Base-by-base conservation (phyloP, 1,140 invertebrate genomes). In the Drosophila rufa region DNA sequence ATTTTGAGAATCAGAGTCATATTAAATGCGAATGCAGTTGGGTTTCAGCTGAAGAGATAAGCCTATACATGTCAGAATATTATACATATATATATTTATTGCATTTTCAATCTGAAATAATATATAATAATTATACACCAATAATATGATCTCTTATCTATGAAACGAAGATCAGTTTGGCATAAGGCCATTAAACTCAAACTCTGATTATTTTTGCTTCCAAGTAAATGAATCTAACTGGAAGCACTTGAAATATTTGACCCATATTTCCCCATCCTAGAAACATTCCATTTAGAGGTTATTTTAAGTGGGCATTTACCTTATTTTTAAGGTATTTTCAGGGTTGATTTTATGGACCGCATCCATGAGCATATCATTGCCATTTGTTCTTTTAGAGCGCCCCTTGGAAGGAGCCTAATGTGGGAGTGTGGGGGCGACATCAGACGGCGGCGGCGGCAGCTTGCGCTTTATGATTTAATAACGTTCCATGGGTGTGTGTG, bases 401-500 rank as follows among this genome's bases (percentile, higher is more conserved):
- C 7, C 4, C 17, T n/a, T 17, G 2, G 25, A 19, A 33, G 30
- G 19, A 27, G 60, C 64, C 47, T 75, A 69, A 81, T 84, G 73
- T 53, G 78, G 66, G 15, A 74, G 70, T 84, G 65, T 59, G 82
- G 66, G 15, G 66, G 47, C 56, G 55, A 51, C 82, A 76, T 60
- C 79, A 85, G 79, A 82, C 75, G 79, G 69, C 75, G 79, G 69
- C 75, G 79, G 75, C 69, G 75, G 79, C 82, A 85, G 79, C 82
- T 85, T 73, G 80, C 62, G 79, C 83, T 86, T 85, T 85, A 86
- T 85, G 82, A 85, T 85, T 85, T 85, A 85, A 85, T 85, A 85
- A 81, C 82, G 82, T 81, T 85, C 78, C 75, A 81, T 74, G 75
- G 79, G 77, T 56, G 71, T 75, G 58, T 75, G 58, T 48, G 62